Conservation (phyloP, 2,797 vertebrate genomes). For the Rallus crepitans region DNA sequence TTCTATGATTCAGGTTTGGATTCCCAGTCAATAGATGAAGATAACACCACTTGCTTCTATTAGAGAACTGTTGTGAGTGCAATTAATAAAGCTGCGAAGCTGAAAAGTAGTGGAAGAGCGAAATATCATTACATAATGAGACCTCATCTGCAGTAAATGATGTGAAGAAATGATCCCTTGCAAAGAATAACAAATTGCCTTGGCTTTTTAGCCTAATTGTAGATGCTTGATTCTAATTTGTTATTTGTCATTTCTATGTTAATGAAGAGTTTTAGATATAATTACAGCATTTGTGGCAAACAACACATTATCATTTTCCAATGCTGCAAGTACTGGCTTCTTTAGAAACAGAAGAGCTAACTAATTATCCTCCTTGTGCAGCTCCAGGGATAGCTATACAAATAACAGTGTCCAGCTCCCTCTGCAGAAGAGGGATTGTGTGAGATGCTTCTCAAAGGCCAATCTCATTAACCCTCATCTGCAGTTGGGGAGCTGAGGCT, state of each 20-base stretch:
- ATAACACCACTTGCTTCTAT: neutral
- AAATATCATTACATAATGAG: conserved; percentile 39
- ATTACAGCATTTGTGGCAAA: conserved; percentile 28
- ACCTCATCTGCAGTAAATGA: conserved; percentile 31
- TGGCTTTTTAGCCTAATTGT: conserved; percentile 63
- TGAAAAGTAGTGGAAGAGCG: conserved; percentile 34
- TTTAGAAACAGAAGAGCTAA: conserved; percentile 15
- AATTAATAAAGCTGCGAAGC: conserved; percentile 45
- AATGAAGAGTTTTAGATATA: conserved; percentile 62
- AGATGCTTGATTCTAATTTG: conserved; percentile 61
- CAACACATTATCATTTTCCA: conserved; percentile 20
- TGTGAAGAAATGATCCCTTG: conserved; percentile 57
- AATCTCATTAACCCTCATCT: neutral
- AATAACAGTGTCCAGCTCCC: neutral
- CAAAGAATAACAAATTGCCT: conserved; percentile 14
- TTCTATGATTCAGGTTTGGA: neutral
- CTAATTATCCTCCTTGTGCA: neutral
- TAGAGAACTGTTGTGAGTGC: neutral
- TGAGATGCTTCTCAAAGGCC: neutral
- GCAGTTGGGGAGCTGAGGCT: neutral
- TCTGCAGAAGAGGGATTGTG: neutral
- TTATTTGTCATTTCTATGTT: conserved; percentile 61
- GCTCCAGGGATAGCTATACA: neutral
- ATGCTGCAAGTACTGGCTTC: neutral
- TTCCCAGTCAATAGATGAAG: neutral